These are phyloP conservation scores for Sebastes iracundus DNA, from an alignment of 2,797 vertebrate species.

Conservation along the genomic window DNA sequence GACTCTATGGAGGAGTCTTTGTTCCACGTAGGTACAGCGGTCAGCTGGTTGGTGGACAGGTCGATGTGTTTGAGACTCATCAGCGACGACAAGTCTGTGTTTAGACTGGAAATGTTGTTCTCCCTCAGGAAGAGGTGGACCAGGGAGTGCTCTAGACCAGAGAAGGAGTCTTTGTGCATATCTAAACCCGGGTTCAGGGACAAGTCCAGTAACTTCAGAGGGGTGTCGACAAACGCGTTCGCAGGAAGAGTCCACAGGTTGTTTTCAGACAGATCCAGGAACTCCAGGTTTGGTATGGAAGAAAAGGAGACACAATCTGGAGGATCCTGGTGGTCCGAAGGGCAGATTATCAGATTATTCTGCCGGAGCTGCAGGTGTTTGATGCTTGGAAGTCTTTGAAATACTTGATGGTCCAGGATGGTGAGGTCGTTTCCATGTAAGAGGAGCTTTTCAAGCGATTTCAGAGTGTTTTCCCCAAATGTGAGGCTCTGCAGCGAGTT, in stretches of 20 bases:
- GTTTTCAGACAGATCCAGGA: constrained; percentile 88
- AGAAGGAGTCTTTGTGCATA: constrained; percentile 83
- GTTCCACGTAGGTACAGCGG: constrained; percentile 83
- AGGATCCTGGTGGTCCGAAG: constrained; percentile 37
- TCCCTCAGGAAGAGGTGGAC: constrained; percentile 86
- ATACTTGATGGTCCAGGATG: constrained; percentile 78
- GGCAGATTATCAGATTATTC: constrained; percentile 87
- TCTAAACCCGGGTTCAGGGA: constrained; percentile 89
- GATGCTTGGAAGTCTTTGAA: constrained; percentile 84
- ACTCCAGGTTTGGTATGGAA: constrained; percentile 75
- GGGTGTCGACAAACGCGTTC: constrained; percentile 82
- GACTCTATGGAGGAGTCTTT: constrained; percentile 86
- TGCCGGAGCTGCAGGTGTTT: constrained; percentile 85
- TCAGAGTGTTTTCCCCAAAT: constrained; percentile 69
- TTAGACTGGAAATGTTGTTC: constrained; percentile 84
- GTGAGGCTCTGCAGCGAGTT: constrained; percentile 86
- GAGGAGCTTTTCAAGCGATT: constrained; percentile 81
- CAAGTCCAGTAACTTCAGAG: constrained; percentile 87
- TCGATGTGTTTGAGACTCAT: constrained; percentile 86
- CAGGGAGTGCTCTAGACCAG: constrained; percentile 88
- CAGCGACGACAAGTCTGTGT: constrained; percentile 86
- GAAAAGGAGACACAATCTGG: constrained; percentile 83
- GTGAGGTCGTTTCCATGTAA: constrained; percentile 86
- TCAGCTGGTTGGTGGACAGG: constrained; percentile 89
- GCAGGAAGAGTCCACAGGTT: constrained; percentile 79